Conservation (phyloP, 2,888 invertebrate genomes). For the Campoplex capitator region DNA sequence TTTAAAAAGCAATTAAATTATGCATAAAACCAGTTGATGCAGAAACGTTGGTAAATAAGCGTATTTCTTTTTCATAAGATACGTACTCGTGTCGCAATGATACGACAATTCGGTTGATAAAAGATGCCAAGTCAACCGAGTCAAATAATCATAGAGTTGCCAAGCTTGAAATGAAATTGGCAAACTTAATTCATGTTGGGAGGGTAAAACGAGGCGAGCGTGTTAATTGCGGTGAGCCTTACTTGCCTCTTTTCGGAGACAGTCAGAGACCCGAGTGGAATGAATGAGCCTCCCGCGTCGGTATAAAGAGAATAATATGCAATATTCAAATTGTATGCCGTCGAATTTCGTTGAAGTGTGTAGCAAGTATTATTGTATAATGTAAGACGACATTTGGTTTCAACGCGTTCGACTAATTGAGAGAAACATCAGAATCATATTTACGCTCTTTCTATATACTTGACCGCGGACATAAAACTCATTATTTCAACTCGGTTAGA, state of each 20-base stretch:
- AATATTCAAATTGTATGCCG: no score
- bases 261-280: constrained; percentile 44
- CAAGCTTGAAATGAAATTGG: constrained; percentile 20
- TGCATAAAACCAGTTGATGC: not conserved
- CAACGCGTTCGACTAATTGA: no score
- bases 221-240: constrained; percentile 32
- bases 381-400: no score
- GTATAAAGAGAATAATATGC: constrained; percentile 34
- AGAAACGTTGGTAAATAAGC: not conserved
- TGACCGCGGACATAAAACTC: no score
- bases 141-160: not conserved
- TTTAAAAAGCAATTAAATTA: not conserved
- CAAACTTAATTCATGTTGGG: constrained; percentile 2
- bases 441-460: no score
- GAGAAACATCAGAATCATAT: no score
- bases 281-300: constrained; percentile 66
- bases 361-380: not conserved
- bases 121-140: constrained; percentile 24
- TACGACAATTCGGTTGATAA: constrained; percentile 20
- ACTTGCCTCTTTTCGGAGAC: constrained; percentile 21
- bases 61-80: not conserved
- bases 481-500: no score
- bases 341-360: no score
- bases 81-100: not conserved
- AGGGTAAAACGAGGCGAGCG: constrained; percentile 1